Evolutionary conservation across 2,888 invertebrate genomes (phyloP), one percentile per base, ranked within the genome.

Genomic region (Pollenia labialis): DNA sequence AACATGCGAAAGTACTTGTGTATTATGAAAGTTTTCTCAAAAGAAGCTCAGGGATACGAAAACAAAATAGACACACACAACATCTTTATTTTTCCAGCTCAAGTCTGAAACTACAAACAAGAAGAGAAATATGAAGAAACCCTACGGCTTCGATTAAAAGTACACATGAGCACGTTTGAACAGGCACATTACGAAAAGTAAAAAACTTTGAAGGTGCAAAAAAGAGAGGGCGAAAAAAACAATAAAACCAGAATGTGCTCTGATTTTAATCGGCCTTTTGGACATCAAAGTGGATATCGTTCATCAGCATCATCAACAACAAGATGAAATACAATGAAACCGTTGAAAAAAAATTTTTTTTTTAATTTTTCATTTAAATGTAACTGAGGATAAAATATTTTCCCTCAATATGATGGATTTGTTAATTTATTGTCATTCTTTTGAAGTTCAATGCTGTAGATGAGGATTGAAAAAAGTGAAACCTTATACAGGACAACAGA

Each of bases 201-300:
- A 56, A 48, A 42, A 12, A 48, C 16, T 42, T 12, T 69, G 60
- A 81, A 84, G 77, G 81, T 84, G 87, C 56, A 76, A 81, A 80
- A 60, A 62, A 23, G 9, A 64, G 50, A 52, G 1, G 56, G 23
- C 23, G 23, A 46, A 54, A n/a, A 68, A 64, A 76, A 42, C 42
- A 72, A 66, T 60, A 75, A 69, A 81, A 75, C 23, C 76, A 72
- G 80, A 83, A 80, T 76, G 42, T 58, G 44, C 56, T 60, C 40
- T 74, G 81, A 87, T 87, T 87, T 83, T 87, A 84, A 87, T 84
- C 87, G 79, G 84, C 81, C 81, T 84, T 83, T 80, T 62, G 75
- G 83, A 80, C 79, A 83, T 86, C 86, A 86, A 80, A 86, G 86
- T 74, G 69, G 54, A 69, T 75, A 56, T 40, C 60, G 32, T 60